These are phyloP conservation scores for Silurus lanzhouensis DNA, from an alignment of 2,797 vertebrate genomes.

Conservation along the genomic window DNA sequence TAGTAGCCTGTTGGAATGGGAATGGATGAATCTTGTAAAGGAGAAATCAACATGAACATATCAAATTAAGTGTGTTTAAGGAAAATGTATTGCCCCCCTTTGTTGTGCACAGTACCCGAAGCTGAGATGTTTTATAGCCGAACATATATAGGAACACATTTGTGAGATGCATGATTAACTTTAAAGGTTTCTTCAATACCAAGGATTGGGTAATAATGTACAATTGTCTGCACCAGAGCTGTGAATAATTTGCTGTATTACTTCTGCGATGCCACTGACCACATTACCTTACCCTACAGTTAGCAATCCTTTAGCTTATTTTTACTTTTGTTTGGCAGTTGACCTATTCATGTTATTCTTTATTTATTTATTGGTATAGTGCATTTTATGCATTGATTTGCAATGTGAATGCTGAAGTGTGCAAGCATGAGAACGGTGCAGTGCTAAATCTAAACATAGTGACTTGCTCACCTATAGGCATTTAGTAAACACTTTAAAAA, in stretches of 20 bases:
- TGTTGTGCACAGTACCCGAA: too few relatives aligned
- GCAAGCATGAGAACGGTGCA: slow-evolving; percentile 24
- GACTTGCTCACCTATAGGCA: slow-evolving; percentile 18
- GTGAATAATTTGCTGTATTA: background rate
- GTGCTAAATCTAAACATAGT: slow-evolving; percentile 1
- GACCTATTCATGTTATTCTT: too few relatives aligned
- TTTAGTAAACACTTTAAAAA: slow-evolving; percentile 39
- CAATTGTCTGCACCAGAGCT: background rate
- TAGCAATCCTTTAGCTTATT: background rate
- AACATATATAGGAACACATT: background rate
- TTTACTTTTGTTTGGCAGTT: background rate
- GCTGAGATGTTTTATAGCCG: background rate
- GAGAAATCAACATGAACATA: too few relatives aligned
- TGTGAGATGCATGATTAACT: background rate
- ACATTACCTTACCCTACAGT: background rate
- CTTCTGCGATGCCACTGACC: background rate
- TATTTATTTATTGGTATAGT: background rate
- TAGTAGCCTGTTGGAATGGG: too few relatives aligned
- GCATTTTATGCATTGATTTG: background rate
- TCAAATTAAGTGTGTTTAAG: too few relatives aligned
- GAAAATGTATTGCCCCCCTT: too few relatives aligned
- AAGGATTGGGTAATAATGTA: background rate
- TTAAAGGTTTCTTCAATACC: background rate
- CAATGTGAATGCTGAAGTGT: slow-evolving; percentile 7
- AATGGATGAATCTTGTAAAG: too few relatives aligned